phyloP scores from a whole-genome alignment of 2,888 invertebrate genomes.

The Sepioteuthis lessoniana region DNA sequence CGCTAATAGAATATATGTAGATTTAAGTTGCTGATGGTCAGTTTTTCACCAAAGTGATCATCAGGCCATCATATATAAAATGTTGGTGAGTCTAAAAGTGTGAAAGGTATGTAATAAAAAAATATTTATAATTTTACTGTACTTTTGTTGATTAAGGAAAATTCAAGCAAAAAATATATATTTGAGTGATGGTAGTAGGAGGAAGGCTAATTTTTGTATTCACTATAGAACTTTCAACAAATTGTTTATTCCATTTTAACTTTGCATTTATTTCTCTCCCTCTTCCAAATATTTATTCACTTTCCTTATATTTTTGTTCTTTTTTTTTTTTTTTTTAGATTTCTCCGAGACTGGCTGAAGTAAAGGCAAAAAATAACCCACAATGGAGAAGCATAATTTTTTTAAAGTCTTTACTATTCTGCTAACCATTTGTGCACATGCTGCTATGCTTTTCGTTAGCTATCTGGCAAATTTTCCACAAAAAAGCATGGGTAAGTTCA shows the following conservation, averaged over 20 bases:
- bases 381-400: constrained; percentile 39
- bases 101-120: no score
- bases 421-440: not conserved
- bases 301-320: not conserved
- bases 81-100: no score
- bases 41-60: no score
- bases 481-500: constrained; percentile 35
- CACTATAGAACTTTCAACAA: no score
- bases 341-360: not conserved
- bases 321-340: not conserved
- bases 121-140: no score
- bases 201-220: no score
- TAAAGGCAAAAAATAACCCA: not conserved
- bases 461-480: constrained; percentile 39
- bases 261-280: not conserved
- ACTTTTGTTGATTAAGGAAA: no score
- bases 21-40: no score
- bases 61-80: no score
- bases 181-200: no score
- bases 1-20: no score
- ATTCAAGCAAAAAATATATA: no score
- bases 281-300: not conserved
- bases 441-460: not conserved
- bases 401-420: constrained; percentile 13
- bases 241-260: not conserved